Base-by-base conservation (phyloP, 2,888 invertebrate species). In the Clunio marinus region DNA sequence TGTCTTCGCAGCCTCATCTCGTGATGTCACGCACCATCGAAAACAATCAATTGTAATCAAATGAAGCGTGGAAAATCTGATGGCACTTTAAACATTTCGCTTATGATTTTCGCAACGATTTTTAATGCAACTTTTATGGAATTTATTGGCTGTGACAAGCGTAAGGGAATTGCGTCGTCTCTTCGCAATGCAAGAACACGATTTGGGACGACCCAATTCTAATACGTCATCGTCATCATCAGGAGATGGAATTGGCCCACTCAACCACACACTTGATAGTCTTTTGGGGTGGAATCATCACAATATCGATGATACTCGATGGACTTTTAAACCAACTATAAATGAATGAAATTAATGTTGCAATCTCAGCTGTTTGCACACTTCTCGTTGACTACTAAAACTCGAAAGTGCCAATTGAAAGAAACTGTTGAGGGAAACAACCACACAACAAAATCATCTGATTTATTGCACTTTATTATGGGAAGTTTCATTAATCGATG, bases 21-120 rank as follows among this genome's bases (percentile, higher is more conserved):
- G 22, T 5, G 15, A 20, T 51, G 51, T 51, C 51, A 51, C 51
- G 51, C 51, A 51, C 22, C 51, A 51, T 51, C 51, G 51, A 51
- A 2, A 51, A 22, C 8, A 51, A 41, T 41, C 41, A 17, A 51
- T 51, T 22, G 51, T 8, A 7, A 51, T 51, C 51, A 51, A 51
- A 51, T 51, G 51, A 51, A n/a, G 51, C 51, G 51, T 51, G 51
- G 51, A 51, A 17, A 51, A 51, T 51, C 22, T 51, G 51, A 51
- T 22, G 51, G 22, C 51, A 51, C 51, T 51, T 51, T 51, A 51
- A 51, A 51, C 51, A 17, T 51, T 51, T 51, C 22, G 22, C 51
- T 20, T n/a, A 5, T 3, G 17, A 4, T 32, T 13, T 45, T 45
- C 15, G 7, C 15, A 45, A 7, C 10, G 51, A 17, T 51, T 20